Base-by-base conservation (phyloP, 2,113 vertebrate genomes). In the Corapipo altera region DNA sequence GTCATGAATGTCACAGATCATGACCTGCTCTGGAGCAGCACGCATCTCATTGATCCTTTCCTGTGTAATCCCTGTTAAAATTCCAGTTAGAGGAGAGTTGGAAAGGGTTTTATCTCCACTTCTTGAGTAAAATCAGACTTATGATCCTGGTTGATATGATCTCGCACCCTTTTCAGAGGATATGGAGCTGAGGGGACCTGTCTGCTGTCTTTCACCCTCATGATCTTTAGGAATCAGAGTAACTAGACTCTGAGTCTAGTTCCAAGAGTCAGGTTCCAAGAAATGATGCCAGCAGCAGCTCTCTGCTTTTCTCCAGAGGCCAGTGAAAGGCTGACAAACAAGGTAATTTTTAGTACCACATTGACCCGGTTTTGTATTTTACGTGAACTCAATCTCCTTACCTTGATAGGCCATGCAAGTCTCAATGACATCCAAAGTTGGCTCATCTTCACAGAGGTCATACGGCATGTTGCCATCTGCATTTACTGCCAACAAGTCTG, bases 381-480 rank as follows among this genome's bases (percentile, higher is more conserved):
- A 49, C 11, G 12, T 49, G 24, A 91, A 64, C 54, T 88, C 67
- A 26, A 7, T 37, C 62, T 59, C 77, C 97, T 98, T 97, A 99
- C 99, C 99, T 98, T 99, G 98, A 96, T 99, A 99, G 26, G 99
- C 99, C 99, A 99, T 99, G 83, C 99, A 99, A 3, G 98, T 99
- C 97, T 99, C 99, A 35, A 99, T 99, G 96, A 99, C 98, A 97
- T 99, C 99, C 96, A 99, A 98, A 22, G 99, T 99, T 28, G 99
- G 98, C 92, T 99, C 99, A 52, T 99, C 99, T 91, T 99, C 99
- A 74, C 99, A 99, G 95, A 99, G 99, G 96, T 99, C 99, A 26
- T 99, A 99, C 0, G 99, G 99, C 99, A 99, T 99, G 85, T 99
- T 99, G 82, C 99, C 99, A 61, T 99, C 99, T 0, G 99, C 99